Conservation (phyloP, 2,888 invertebrate species). For the Rhingia campestris region DNA sequence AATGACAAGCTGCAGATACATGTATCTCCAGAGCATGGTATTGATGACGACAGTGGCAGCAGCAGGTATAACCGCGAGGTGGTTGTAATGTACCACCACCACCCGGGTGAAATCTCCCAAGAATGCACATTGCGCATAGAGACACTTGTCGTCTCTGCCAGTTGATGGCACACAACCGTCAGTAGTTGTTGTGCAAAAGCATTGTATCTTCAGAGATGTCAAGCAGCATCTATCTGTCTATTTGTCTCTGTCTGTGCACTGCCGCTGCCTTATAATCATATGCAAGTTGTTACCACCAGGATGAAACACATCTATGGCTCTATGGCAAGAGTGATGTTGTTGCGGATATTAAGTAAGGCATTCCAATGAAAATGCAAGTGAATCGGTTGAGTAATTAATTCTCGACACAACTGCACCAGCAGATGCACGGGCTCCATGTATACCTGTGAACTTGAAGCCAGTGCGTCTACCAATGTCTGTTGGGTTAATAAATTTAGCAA, state of each 20-base stretch:
- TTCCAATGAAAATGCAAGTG: conserved; percentile 66
- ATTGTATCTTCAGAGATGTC: conserved; percentile 42
- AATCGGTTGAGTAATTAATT: conserved; percentile 39
- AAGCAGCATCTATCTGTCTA: conserved; percentile 16
- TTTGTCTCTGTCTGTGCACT: neutral
- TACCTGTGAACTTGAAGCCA: conserved; percentile 61
- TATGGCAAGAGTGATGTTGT: conserved; percentile 8
- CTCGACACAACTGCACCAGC: neutral
- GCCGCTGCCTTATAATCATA: conserved; percentile 6
- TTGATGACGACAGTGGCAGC: conserved; percentile 43
- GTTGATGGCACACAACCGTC: neutral
- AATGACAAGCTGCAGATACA: conserved; percentile 27
- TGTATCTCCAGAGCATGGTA: conserved; percentile 3
- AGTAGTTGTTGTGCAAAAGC: conserved; percentile 29
- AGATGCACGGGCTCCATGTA: neutral
- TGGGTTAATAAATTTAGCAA: neutral
- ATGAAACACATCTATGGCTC: conserved; percentile 26
- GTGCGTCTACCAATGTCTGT: neutral
- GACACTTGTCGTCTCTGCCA: conserved; percentile 19
- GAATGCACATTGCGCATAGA: conserved; percentile 29
- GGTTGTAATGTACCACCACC: conserved; percentile 3
- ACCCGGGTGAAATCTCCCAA: conserved; percentile 16
- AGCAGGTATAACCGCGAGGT: conserved; percentile 1
- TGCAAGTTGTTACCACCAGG: conserved; percentile 34
- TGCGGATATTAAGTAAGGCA: conserved; percentile 63